Conservation (phyloP, 2,113 vertebrate genomes). For the Brachyistius frenatus region DNA sequence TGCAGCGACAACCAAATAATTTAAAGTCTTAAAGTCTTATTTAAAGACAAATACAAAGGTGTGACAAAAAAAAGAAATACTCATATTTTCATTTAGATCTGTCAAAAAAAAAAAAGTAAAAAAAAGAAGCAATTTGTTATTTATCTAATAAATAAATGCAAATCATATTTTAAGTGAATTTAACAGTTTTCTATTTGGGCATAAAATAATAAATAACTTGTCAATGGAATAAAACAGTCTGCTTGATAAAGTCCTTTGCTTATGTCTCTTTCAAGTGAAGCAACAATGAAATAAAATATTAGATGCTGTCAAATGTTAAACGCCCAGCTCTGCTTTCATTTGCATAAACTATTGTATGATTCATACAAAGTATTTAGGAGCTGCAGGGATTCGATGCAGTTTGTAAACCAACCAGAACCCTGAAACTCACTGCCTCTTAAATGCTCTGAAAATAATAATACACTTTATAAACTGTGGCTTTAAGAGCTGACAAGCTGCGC, state of each 20-base stretch:
- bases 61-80: no score
- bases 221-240: background rate
- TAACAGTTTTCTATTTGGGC: background rate
- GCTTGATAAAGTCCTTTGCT: background rate
- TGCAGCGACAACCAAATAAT: background rate
- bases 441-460: background rate
- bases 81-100: no score
- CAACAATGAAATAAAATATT: constrained; percentile 1
- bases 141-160: background rate
- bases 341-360: background rate
- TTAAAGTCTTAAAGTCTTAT: no score
- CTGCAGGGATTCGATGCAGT: background rate
- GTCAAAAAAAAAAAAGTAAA: no score
- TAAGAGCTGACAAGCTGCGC: background rate
- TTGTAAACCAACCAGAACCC: constrained; percentile 1
- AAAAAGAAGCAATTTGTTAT: no score
- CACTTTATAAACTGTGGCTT: constrained; percentile 5
- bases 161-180: no score
- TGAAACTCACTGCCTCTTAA: background rate
- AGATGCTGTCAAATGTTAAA: background rate
- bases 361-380: background rate
- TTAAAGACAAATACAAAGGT: no score
- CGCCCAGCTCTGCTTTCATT: background rate
- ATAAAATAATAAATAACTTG: background rate
- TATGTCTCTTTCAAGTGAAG: background rate